Conservation (phyloP, 1,140 invertebrate species). For the Nymphalis io region DNA sequence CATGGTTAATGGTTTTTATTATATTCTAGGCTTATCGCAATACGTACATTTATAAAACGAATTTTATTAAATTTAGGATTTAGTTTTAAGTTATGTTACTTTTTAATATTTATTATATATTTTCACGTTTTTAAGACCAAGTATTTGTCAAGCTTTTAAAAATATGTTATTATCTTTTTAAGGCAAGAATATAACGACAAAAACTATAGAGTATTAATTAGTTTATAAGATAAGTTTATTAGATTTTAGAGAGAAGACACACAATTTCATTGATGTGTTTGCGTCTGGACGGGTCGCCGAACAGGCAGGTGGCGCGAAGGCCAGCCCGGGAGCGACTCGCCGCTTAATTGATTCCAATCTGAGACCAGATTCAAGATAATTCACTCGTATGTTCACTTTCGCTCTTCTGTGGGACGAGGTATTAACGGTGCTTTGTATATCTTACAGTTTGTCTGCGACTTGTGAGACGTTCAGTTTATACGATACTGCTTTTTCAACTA, state of each 20-base stretch:
- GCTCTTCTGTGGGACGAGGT: constrained; percentile 33
- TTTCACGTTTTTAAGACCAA: too few relatives aligned
- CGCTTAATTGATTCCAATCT: constrained; percentile 78
- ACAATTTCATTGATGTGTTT: constrained; percentile 17
- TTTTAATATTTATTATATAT: too few relatives aligned
- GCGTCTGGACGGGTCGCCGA: constrained; percentile 36
- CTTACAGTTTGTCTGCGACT: constrained; percentile 6
- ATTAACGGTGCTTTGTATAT: constrained; percentile 31
- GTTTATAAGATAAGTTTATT: not conserved
- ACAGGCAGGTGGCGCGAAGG: constrained; percentile 70
- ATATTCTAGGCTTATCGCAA: too few relatives aligned
- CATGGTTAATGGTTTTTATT: too few relatives aligned
- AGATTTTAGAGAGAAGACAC: constrained; percentile 6
- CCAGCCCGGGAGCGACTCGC: constrained; percentile 63
- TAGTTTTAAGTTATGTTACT: too few relatives aligned
- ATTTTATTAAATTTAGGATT: too few relatives aligned
- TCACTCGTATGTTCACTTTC: constrained; percentile 49
- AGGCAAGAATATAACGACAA: too few relatives aligned
- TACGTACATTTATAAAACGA: too few relatives aligned
- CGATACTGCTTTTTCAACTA: not conserved
- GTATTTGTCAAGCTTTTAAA: too few relatives aligned
- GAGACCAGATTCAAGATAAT: constrained; percentile 62
- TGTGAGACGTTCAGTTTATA: constrained; percentile 7
- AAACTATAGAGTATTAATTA: too few relatives aligned
- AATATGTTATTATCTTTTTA: too few relatives aligned